Percentiles rank a stretch among this genome's conserved stretches.
phyloP scores from a whole-genome alignment of 1,140 invertebrate genomes.

The Megalonaias nervosa region DNA sequence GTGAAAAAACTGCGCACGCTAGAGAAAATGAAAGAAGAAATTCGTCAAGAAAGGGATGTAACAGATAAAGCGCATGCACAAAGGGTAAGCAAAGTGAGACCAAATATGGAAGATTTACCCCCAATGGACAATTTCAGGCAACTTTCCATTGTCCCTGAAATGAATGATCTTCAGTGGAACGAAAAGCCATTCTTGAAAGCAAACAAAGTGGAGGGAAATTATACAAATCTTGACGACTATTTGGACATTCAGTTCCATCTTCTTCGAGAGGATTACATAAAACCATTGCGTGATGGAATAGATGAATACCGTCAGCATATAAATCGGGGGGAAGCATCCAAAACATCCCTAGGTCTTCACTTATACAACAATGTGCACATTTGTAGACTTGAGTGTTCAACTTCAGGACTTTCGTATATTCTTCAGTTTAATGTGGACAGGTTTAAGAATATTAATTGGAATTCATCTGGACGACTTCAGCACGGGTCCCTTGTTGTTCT shows the following conservation, averaged over 20 bases:
- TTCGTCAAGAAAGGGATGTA: slow-evolving; percentile 1
- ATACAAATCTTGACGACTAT: slow-evolving; percentile 79
- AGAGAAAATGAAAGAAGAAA: neutral
- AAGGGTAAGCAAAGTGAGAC: slow-evolving; percentile 3
- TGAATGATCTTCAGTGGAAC: slow-evolving; percentile 52
- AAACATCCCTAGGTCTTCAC: slow-evolving; percentile 41
- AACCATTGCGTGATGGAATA: slow-evolving; percentile 69
- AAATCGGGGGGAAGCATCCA: slow-evolving; percentile 17
- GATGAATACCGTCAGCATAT: slow-evolving; percentile 35
- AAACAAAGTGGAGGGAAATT: slow-evolving; percentile 77
- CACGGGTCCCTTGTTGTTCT: slow-evolving; percentile 82
- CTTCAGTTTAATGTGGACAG: slow-evolving; percentile 57
- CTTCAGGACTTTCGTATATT: slow-evolving; percentile 43
- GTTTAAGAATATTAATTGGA: slow-evolving; percentile 63
- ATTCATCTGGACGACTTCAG: slow-evolving; percentile 77
- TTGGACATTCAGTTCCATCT: slow-evolving; percentile 84
- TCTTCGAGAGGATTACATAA: slow-evolving; percentile 80
- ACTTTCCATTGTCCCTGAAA: slow-evolving; percentile 60
- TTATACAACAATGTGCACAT: slow-evolving; percentile 57
- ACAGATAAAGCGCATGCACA: neutral
- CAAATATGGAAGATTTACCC: neutral
- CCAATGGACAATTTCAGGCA: slow-evolving; percentile 66
- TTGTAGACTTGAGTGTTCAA: slow-evolving; percentile 42
- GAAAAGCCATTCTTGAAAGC: slow-evolving; percentile 73
- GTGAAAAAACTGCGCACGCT: neutral